Percentiles rank a stretch among this genome's conserved stretches.
Conservation (phyloP, 2,113 vertebrate genomes). For the Columba livia region DNA sequence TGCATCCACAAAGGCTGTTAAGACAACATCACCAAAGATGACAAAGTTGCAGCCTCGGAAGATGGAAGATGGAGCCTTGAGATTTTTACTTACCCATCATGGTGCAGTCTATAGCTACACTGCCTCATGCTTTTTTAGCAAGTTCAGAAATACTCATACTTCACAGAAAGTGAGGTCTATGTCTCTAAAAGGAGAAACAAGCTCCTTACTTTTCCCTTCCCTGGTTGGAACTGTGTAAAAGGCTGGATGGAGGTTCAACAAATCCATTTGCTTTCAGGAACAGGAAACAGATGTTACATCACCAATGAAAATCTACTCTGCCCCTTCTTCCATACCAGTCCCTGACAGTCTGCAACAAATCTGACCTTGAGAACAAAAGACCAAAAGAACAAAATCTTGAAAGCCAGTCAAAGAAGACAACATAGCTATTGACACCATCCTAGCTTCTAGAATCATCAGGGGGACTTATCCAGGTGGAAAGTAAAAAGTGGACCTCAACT, state of each 20-base stretch:
- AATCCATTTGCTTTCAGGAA: neutral
- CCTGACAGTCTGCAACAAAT: neutral
- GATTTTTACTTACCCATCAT: neutral
- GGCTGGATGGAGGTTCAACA: neutral
- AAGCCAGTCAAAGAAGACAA: neutral
- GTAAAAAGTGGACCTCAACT: neutral
- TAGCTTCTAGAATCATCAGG: neutral
- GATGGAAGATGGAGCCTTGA: neutral
- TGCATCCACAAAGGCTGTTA: neutral
- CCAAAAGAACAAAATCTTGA: neutral
- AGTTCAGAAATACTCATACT: too few species aligned
- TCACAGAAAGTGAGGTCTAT: neutral
- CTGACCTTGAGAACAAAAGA: neutral
- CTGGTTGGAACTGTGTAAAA: neutral
- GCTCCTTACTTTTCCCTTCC: neutral
- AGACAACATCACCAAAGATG: neutral
- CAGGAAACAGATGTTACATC: neutral
- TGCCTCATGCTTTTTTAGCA: neutral
- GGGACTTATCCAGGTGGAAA: neutral
- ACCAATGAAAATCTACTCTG: neutral
- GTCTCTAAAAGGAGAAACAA: neutral
- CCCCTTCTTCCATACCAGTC: neutral
- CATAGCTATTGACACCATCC: neutral
- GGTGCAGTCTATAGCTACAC: neutral
- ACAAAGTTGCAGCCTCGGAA: neutral